These are phyloP conservation scores for Helicorthomorpha holstii DNA, from an alignment of 1,140 invertebrate genomes.

Conservation along the genomic window DNA sequence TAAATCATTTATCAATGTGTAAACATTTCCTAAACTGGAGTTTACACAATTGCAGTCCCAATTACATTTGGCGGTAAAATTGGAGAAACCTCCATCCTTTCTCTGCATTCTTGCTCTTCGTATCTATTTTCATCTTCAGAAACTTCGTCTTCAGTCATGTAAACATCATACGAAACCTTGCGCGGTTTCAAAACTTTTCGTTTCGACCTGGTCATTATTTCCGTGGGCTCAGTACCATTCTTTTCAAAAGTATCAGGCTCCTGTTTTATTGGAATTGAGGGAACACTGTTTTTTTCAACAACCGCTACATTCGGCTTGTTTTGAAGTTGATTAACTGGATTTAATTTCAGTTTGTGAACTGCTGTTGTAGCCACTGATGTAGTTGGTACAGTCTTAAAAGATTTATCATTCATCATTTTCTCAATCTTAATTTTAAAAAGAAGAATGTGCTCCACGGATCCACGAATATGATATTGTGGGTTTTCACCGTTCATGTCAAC, in stretches of 20 bases:
- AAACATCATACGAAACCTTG: neutral
- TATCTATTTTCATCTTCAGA: neutral
- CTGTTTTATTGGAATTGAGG: neutral
- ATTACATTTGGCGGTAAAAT: neutral
- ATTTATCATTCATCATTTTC: neutral
- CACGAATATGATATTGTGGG: too few species aligned
- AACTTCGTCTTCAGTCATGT: neutral
- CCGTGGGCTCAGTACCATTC: too few species aligned
- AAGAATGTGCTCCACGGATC: neutral
- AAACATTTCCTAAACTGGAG: neutral
- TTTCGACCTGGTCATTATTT: neutral
- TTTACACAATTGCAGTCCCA: neutral
- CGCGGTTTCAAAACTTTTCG: neutral
- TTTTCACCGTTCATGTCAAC: neutral
- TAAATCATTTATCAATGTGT: neutral
- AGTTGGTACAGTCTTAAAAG: neutral
- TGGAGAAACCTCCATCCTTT: too few species aligned
- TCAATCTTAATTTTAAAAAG: neutral
- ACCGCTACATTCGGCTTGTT: neutral
- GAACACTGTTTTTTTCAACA: neutral
- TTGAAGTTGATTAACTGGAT: neutral
- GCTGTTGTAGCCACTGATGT: neutral
- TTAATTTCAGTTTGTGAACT: neutral
- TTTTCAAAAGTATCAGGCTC: too few species aligned
- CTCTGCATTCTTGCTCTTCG: too few species aligned